Base-by-base conservation (phyloP, 2,888 invertebrate genomes). In the Enchytraeus crypticus region DNA sequence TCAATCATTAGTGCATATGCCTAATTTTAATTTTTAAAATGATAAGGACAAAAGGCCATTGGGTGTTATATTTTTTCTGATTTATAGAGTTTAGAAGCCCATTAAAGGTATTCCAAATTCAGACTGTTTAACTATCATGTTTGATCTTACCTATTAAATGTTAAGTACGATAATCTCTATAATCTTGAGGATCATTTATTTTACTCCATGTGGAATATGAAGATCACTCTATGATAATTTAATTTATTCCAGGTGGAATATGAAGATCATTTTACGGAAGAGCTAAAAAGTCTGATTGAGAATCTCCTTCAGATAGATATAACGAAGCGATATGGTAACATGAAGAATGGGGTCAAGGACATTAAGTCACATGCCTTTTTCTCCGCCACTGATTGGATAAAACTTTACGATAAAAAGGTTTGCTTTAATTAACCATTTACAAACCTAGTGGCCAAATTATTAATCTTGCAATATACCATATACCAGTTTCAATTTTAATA, bases 241-340 rank as follows among this genome's bases (percentile, higher is more conserved):
- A n/a, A n/a, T n/a, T n/a, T n/a, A n/a, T n/a, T 5, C 5, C 49
- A 61, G 61, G 51, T 51, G 3, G 57, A 61, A 34, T 57, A 38
- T 32, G 57, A 56, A 1, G 45, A 51, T 18, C 57, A 61, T 26
- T 61, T 61, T 43, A 49, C 26, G 27, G 27, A 27, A 18, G 61
- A 61, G 0, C 33, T 55, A 21, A 61, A 55, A 21, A 57, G 57
- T 14, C 27, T 61, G 30, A 51, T 57, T 26, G 57, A 61, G 46
- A 61, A 57, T 33, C 57, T 61, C 18, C 43, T 61, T 1, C 61
- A 61, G 46, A 27, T 61, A 11, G 61, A 61, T 33, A 61, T 61
- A 5, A 61, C 61, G 14, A 61, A 61, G 57, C 27, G 61, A 27
- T 55, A 29, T 38, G 61, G 61, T 18, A 38, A 33, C 53, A 51